Evolutionary conservation across 1,140 invertebrate genomes (phyloP), one percentile per base, ranked within the genome.

Genomic region (Mya arenaria): DNA sequence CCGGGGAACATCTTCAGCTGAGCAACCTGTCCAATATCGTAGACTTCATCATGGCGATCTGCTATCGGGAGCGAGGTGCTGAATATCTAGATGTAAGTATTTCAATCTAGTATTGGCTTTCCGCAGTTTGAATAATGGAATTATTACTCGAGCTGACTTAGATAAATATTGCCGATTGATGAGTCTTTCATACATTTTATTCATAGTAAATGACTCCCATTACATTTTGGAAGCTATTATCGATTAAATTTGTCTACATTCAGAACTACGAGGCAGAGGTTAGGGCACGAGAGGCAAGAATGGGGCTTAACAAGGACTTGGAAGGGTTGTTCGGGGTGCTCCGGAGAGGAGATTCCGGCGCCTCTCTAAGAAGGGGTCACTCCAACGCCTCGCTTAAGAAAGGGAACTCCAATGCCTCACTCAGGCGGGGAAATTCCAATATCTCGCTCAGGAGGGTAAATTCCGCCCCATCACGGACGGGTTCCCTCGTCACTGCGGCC

Each of bases 21-120:
- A 82, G 71, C 4, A 58, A 89, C 6, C 88, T 88, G 39, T 55
- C 78, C 55, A 86, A 88, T 62, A 79, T 89, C 0, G 87, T 85
- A 79, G 89, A 90, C 55, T 83, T 88, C 48, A 87, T 90, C 5
- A 90, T 90, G 87, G 87, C 87, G 17, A 90, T 90, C 23, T 88
- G 87, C 63, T 90, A 90, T 78, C 83, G 86, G 60, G 89, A 90
- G 74, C 71, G 82, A 13, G 87, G 86, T 13, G 80, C 79, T 5
- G 86, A 85, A 17, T 83, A 86, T 36, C 63, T 90, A 13, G 63
- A 86, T 66, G 88, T 89, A 65, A 65, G 58, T n/a, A n/a, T n/a
- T n/a, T n/a, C n/a, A n/a, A n/a, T n/a, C n/a, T n/a, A n/a, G n/a
- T n/a, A n/a, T n/a, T n/a, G n/a, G n/a, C n/a, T n/a, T n/a, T n/a